Evolutionary conservation across 2,797 vertebrate genomes (phyloP), one percentile per base, ranked within the genome.

Genomic region (Yasuhikotakia modesta): DNA sequence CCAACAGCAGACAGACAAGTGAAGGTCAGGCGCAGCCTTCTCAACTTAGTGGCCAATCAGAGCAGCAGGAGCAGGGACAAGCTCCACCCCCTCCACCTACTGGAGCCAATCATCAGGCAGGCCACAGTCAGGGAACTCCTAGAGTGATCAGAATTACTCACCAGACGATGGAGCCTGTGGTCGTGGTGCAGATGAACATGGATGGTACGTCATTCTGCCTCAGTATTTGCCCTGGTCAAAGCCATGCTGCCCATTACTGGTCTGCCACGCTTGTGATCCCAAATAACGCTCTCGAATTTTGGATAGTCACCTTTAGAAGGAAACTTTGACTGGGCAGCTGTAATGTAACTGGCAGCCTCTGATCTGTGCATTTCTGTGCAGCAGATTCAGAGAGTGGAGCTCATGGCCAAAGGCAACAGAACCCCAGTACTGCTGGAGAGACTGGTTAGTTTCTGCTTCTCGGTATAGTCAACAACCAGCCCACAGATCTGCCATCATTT

Each of bases 171-270:
- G 95, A 96, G 76, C 96, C 96, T 1, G 93, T 97, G 84, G 95
- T 97, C 85, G 95, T 97, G 95, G 97, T 97, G 96, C 96, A 97
- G 89, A 97, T 97, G 96, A 97, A 96, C 89, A 87, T 95, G 78
- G 95, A 96, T 76, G 95, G 96, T 96, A 87, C 89, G 92, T 87
- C 75, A 88, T 79, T 10, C 4, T 6, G 6, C 53, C 30, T n/a
- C 5, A 43, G 32, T 73, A 1, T 32, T 30, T 45, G 4, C 21
- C 32, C 11, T 2, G 30, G 3, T 75, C 22, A 8, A 55, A 35
- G 32, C 4, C 32, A 35, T 4, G 32, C 32, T 35, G 32, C 32
- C 32, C 32, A 35, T 35, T 35, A 3, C 64, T 79, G 30, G 57
- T 27, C 55, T 63, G 68, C 78, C 74, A 66, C 21, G 70, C 67